phyloP scores from a whole-genome alignment of 2,113 vertebrate genomes.

The Ageneiosus marmoratus region DNA sequence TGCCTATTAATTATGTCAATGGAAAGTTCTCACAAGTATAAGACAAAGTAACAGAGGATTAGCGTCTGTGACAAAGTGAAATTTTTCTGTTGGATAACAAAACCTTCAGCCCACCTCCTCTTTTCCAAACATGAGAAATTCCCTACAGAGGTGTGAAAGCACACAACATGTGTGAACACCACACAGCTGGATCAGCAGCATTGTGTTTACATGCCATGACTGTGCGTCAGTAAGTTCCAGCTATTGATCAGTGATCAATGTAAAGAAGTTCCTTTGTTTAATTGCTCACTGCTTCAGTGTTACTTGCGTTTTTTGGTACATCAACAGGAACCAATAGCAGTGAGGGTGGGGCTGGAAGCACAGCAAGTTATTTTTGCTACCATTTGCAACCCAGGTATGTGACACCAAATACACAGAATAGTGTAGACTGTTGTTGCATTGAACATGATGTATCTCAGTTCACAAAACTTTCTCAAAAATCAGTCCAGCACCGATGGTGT shows the following conservation, averaged over 20 bases:
- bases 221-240: not conserved
- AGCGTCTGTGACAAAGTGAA: not conserved
- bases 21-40: no score
- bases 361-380: not conserved
- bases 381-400: not conserved
- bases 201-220: not conserved
- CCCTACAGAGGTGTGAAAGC: constrained; percentile 10
- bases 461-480: not conserved
- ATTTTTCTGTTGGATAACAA: not conserved
- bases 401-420: not conserved
- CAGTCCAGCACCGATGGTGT: no score
- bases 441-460: not conserved
- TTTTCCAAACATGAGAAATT: constrained; percentile 20
- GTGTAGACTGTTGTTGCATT: not conserved
- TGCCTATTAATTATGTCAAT: no score
- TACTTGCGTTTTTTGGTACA: not conserved
- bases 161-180: not conserved
- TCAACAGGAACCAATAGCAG: not conserved
- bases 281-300: not conserved
- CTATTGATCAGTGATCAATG: not conserved
- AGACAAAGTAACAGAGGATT: no score
- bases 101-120: no score
- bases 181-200: not conserved
- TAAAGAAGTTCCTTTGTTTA: not conserved
- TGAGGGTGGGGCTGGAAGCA: not conserved